phyloP scores from a whole-genome alignment of 2,888 invertebrate genomes.

The Lycia hirtaria region DNA sequence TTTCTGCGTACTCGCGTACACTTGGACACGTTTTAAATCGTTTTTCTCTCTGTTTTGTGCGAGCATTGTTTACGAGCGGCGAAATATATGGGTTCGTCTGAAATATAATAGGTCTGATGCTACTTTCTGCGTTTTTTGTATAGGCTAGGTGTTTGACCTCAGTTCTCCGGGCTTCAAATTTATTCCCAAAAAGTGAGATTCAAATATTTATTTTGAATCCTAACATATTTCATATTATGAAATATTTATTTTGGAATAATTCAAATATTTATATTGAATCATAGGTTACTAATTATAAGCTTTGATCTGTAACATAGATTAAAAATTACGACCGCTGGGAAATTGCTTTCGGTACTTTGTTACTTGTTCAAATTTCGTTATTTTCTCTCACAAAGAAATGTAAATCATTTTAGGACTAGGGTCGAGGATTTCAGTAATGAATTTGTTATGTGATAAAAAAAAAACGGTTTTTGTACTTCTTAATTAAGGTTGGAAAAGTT shows the following conservation, averaged over 20 bases:
- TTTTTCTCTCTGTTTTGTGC: neutral
- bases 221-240: too few relatives aligned
- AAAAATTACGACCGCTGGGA: neutral
- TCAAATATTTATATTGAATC: too few relatives aligned
- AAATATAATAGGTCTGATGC: neutral
- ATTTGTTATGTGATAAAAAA: too few relatives aligned
- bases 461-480: too few relatives aligned
- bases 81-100: neutral
- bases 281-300: too few relatives aligned
- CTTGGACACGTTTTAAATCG: neutral
- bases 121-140: too few relatives aligned
- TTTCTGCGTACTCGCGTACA: neutral
- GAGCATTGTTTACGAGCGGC: slow-evolving; percentile 6
- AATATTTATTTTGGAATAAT: too few relatives aligned
- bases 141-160: too few relatives aligned
- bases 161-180: too few relatives aligned
- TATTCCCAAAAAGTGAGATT: too few relatives aligned
- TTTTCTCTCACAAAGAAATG: neutral
- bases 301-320: neutral
- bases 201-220: too few relatives aligned
- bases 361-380: neutral
- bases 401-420: slow-evolving; percentile 3
- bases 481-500: neutral
- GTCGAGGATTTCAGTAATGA: neutral
- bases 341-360: neutral